A percentile compares a stretch with the other conserved stretches of the same genome.
These are phyloP conservation scores for Sibirionetta formosa DNA, from an alignment of 2,797 vertebrate species.

Conservation along the genomic window DNA sequence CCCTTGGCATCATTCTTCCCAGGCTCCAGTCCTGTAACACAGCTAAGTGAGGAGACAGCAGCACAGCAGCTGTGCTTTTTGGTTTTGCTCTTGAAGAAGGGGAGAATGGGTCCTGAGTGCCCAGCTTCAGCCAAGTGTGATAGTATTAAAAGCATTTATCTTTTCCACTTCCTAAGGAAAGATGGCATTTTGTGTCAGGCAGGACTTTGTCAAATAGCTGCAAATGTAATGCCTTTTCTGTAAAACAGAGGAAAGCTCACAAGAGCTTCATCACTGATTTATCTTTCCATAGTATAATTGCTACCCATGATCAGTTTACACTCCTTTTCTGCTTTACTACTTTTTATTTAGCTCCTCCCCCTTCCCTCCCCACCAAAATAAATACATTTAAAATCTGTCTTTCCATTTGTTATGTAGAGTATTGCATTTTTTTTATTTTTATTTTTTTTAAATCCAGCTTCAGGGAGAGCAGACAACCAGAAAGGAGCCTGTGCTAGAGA, in stretches of 20 bases:
- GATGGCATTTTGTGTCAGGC: not conserved
- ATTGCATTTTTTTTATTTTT: not conserved
- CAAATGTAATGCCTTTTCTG: not conserved
- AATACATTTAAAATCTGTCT: not conserved
- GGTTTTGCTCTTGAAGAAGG: not conserved
- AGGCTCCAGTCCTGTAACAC: not conserved
- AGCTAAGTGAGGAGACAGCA: not conserved
- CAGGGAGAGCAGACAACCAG: not conserved
- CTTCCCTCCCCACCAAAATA: no score
- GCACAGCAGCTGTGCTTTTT: not conserved
- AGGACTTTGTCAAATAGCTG: not conserved
- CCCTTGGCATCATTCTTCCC: not conserved
- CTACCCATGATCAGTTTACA: not conserved
- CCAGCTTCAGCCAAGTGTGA: not conserved
- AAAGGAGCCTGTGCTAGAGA: slow-evolving; percentile 22
- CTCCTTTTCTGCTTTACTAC: not conserved
- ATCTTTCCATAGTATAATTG: not conserved
- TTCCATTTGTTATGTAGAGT: not conserved
- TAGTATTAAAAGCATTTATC: not conserved
- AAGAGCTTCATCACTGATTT: not conserved
- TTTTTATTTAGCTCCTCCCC: not conserved
- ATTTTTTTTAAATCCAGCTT: not conserved
- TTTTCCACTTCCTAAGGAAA: not conserved
- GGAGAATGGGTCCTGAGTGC: not conserved
- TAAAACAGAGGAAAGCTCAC: not conserved